These are phyloP conservation scores for Gadus chalcogrammus DNA, from an alignment of 2,113 vertebrate species.

Conservation along the genomic window DNA sequence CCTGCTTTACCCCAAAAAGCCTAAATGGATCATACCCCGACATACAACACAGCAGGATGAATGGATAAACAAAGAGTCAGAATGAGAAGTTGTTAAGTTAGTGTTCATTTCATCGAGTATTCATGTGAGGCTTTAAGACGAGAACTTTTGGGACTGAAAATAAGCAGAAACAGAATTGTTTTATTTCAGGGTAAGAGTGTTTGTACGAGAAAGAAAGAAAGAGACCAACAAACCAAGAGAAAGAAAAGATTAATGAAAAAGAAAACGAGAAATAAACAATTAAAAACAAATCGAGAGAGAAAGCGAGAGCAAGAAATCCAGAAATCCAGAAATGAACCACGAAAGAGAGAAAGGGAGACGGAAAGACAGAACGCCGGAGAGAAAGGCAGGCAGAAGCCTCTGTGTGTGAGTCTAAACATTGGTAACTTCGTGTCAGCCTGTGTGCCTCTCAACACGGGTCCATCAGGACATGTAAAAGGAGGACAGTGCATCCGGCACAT, in stretches of 20 bases:
- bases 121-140: no score
- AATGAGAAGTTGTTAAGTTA: no score
- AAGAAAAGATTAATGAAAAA: no score
- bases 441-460: conserved; percentile 40
- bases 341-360: not conserved
- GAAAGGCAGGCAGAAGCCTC: not conserved
- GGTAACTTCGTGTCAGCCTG: conserved; percentile 42
- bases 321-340: not conserved
- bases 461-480: conserved; percentile 55
- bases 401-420: conserved; percentile 22
- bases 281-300: not conserved
- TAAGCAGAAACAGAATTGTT: no score
- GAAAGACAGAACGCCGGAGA: not conserved
- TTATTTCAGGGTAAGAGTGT: no score
- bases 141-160: no score
- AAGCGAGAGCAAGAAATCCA: not conserved
- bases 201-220: not conserved
- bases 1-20: no score
- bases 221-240: not conserved
- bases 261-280: not conserved
- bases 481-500: conserved; percentile 60
- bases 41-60: no score
- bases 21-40: not conserved
- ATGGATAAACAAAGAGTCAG: no score
- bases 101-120: no score